Evolutionary conservation across 2,113 vertebrate species (phyloP).

Genomic region (Xenopus tropicalis): DNA sequence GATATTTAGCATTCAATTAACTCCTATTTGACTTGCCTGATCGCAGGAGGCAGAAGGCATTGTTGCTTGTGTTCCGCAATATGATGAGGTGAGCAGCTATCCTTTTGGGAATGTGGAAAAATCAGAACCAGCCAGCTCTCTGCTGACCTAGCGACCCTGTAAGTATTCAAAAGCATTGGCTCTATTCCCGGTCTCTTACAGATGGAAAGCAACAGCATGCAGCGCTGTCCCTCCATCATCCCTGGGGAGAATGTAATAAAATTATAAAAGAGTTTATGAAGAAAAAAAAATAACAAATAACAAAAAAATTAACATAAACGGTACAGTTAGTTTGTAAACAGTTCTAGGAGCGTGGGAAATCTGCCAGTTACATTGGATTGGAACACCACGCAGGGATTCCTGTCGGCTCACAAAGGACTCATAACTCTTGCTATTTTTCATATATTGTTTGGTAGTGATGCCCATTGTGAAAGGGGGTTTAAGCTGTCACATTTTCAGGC

Average conservation of each 20-base stretch:
- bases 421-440: neutral
- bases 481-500: neutral
- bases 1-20: constrained; percentile 40
- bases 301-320: constrained; percentile 58
- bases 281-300: constrained; percentile 53
- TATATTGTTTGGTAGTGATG: neutral
- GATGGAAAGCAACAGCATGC: constrained; percentile 59
- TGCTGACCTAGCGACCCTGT: constrained; percentile 53
- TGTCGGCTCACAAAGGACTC: neutral
- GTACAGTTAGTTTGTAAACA: constrained; percentile 54
- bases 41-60: constrained; percentile 36
- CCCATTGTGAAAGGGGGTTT: neutral
- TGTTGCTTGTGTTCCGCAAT: constrained; percentile 50
- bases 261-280: constrained; percentile 54
- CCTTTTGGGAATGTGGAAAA: constrained; percentile 52
- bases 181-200: constrained; percentile 55
- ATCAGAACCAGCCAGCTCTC: constrained; percentile 56
- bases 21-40: constrained; percentile 43
- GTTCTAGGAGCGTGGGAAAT: constrained; percentile 53
- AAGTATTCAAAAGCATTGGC: constrained; percentile 58
- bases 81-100: constrained; percentile 60
- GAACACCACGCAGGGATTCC: constrained; percentile 14
- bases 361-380: constrained; percentile 43
- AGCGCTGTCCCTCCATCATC: constrained; percentile 48
- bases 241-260: constrained; percentile 57